Conservation (phyloP, 2,113 vertebrate genomes). For the Thalassarche chlororhynchos region DNA sequence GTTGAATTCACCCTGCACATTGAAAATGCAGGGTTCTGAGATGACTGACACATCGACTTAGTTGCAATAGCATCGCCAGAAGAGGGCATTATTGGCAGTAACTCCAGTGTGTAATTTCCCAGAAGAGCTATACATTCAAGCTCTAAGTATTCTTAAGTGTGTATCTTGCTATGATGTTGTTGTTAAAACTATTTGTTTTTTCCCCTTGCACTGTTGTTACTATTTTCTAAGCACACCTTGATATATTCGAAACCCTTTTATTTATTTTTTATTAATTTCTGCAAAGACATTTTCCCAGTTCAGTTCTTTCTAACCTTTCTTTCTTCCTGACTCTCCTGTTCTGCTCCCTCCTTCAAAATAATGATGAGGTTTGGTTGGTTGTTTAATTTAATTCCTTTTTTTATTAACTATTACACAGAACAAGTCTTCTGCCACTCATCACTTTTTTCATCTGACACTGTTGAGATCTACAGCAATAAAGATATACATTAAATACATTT, state of each 20-base stretch:
- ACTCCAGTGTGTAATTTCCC: conserved; percentile 47
- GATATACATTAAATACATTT: not conserved
- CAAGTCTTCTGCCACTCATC: not conserved
- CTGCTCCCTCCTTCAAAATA: not conserved
- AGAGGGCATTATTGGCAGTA: conserved; percentile 78
- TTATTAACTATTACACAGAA: not conserved
- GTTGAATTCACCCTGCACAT: not conserved
- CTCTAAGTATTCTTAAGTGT: conserved; percentile 59
- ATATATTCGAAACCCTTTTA: not conserved
- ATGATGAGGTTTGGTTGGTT: not conserved
- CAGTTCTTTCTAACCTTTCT: not conserved
- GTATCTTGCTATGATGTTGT: conserved; percentile 16
- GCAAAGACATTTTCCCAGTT: not conserved
- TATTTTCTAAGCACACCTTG: not conserved
- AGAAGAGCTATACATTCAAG: conserved; percentile 51
- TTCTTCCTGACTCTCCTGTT: not conserved
- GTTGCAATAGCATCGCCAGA: conserved; percentile 65
- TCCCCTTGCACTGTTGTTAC: not conserved
- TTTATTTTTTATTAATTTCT: not conserved
- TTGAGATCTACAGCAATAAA: not conserved
- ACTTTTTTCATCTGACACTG: not conserved
- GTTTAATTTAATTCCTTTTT: not conserved
- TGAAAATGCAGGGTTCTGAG: conserved; percentile 4
- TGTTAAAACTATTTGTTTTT: conserved; percentile 33
- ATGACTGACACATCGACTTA: not conserved